Percentiles rank a stretch among this genome's conserved stretches.
Evolutionary conservation across 2,888 invertebrate species (phyloP).

Genomic region (Coelogynopora nodosa): DNA sequence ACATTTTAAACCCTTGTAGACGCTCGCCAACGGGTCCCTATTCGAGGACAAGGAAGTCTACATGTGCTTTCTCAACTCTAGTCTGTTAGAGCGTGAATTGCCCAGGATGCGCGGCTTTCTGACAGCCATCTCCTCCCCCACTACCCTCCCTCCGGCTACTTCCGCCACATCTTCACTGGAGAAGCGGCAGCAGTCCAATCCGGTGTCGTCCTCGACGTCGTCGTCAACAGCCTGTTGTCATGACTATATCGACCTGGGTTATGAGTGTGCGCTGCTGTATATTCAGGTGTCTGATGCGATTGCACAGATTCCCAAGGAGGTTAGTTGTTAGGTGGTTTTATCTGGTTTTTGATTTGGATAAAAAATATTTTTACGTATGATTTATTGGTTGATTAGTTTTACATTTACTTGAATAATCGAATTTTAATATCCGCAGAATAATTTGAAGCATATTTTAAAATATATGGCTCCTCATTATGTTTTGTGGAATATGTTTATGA

Average conservation of each 20-base stretch:
- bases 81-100: slow-evolving; percentile 30
- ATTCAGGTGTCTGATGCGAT: neutral
- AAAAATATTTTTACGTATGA: no score
- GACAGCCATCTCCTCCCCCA: neutral
- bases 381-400: no score
- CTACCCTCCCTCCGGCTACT: neutral
- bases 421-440: no score
- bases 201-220: neutral
- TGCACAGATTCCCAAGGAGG: neutral
- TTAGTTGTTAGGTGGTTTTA: neutral
- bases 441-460: no score
- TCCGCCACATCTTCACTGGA: neutral
- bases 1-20: no score
- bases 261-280: slow-evolving; percentile 3
- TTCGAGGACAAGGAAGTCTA: slow-evolving; percentile 87
- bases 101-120: slow-evolving; percentile 38
- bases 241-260: slow-evolving; percentile 25
- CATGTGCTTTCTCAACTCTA: slow-evolving; percentile 76
- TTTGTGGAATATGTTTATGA: no score
- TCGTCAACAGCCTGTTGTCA: neutral
- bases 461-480: no score
- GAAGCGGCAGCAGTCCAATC: neutral
- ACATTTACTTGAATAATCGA: no score
- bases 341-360: no score
- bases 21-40: slow-evolving; percentile 35